Percentiles rank a stretch among this genome's conserved stretches.
phyloP scores from a whole-genome alignment of 2,797 vertebrate genomes.

The Ptychobarbus kaznakovi region DNA sequence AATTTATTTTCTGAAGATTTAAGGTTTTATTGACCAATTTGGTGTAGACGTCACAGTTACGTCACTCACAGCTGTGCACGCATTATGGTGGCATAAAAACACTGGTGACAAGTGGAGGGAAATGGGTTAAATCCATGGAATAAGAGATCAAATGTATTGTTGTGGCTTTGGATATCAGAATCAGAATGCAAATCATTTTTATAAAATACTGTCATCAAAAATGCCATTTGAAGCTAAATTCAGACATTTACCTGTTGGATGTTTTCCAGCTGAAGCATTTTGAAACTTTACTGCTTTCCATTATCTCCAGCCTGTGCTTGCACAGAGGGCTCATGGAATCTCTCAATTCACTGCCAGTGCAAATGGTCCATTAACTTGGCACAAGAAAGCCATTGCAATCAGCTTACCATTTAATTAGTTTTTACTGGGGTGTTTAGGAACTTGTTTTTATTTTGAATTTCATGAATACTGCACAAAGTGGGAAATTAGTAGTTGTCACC shows the following conservation, averaged over 20 bases:
- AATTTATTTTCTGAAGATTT: too few relatives aligned
- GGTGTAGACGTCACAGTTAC: too few relatives aligned
- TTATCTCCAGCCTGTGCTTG: constrained; percentile 50
- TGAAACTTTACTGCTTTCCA: constrained; percentile 49
- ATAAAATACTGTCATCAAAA: too few relatives aligned
- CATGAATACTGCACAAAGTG: constrained; percentile 47
- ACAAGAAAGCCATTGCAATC: constrained; percentile 45
- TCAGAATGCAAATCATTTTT: too few relatives aligned
- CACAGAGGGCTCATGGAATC: constrained; percentile 42
- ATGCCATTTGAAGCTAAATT: too few relatives aligned
- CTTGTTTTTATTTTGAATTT: constrained; percentile 56
- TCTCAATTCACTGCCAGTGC: constrained; percentile 41
- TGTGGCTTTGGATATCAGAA: too few relatives aligned
- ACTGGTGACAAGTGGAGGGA: too few relatives aligned
- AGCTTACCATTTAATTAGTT: constrained; percentile 60
- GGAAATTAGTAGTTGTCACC: constrained; percentile 51
- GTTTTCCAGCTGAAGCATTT: constrained; percentile 58
- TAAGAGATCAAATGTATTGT: too few relatives aligned
- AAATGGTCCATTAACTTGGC: constrained; percentile 48
- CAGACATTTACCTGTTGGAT: constrained; percentile 33
- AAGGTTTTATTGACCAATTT: too few relatives aligned
- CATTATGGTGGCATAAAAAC: too few relatives aligned
- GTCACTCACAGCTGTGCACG: too few relatives aligned
- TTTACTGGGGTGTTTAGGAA: constrained; percentile 51
- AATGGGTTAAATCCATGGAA: too few relatives aligned